These are phyloP conservation scores for Prinia subflava DNA, from an alignment of 2,113 vertebrate genomes.

Conservation along the genomic window DNA sequence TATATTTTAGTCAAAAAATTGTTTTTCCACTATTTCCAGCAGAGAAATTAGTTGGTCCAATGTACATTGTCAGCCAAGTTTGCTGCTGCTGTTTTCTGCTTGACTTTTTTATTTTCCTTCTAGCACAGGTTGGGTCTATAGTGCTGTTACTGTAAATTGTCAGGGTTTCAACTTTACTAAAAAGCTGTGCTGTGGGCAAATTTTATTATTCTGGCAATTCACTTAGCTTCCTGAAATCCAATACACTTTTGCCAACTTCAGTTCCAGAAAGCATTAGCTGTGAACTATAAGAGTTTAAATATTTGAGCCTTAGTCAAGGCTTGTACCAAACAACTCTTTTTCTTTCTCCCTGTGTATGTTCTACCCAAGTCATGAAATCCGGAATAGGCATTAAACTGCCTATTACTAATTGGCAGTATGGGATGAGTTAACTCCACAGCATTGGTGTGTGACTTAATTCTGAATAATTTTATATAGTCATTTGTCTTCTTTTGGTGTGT, in stretches of 20 bases:
- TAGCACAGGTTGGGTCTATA: neutral
- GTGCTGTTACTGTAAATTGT: neutral
- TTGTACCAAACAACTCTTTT: neutral
- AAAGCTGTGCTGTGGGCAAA: neutral
- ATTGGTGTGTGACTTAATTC: neutral
- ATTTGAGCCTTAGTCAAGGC: neutral
- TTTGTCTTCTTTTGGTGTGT: neutral
- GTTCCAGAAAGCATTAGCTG: neutral
- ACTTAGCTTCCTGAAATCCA: neutral
- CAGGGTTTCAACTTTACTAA: neutral
- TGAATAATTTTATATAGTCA: neutral
- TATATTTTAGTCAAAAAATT: neutral
- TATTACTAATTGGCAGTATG: neutral
- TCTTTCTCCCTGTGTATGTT: neutral
- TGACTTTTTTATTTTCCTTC: neutral
- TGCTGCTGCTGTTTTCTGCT: neutral
- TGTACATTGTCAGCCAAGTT: neutral
- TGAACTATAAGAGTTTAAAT: neutral
- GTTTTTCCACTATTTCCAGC: neutral
- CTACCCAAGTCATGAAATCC: neutral
- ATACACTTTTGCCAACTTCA: neutral
- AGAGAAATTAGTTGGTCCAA: neutral
- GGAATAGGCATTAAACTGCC: neutral
- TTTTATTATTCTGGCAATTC: neutral
- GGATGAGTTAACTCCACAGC: neutral